Evolutionary conservation across 1,140 invertebrate species (phyloP).

Genomic region (Cepaea nemoralis): DNA sequence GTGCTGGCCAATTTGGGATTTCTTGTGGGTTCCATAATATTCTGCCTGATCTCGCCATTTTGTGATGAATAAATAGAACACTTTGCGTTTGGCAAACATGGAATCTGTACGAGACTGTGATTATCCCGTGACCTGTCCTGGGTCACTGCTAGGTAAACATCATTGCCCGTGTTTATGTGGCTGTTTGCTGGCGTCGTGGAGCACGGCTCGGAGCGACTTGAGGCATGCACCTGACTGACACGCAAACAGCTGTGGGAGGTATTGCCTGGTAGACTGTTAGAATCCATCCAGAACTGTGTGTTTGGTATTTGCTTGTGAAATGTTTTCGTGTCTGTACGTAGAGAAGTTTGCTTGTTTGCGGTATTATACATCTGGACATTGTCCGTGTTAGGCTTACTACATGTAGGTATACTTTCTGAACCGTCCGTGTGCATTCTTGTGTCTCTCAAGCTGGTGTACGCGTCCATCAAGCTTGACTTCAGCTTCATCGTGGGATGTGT

Average conservation of each 20-base stretch:
- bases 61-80: neutral
- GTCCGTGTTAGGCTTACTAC: neutral
- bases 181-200: neutral
- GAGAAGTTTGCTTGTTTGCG: neutral
- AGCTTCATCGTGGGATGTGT: neutral
- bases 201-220: neutral
- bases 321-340: neutral
- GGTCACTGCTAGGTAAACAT: neutral
- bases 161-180: neutral
- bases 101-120: neutral
- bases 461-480: neutral
- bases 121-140: neutral
- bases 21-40: neutral
- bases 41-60: neutral
- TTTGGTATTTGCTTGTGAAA: neutral
- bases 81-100: neutral
- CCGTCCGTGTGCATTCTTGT: neutral
- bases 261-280: neutral
- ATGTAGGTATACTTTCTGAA: neutral
- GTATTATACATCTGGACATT: neutral
- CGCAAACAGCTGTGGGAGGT: neutral
- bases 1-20: too few species aligned
- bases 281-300: neutral
- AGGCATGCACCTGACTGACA: neutral
- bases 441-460: neutral